Percentiles rank a stretch among this genome's conserved stretches.
phyloP scores from a whole-genome alignment of 2,888 invertebrate species.

The Heliconius charithonia region DNA sequence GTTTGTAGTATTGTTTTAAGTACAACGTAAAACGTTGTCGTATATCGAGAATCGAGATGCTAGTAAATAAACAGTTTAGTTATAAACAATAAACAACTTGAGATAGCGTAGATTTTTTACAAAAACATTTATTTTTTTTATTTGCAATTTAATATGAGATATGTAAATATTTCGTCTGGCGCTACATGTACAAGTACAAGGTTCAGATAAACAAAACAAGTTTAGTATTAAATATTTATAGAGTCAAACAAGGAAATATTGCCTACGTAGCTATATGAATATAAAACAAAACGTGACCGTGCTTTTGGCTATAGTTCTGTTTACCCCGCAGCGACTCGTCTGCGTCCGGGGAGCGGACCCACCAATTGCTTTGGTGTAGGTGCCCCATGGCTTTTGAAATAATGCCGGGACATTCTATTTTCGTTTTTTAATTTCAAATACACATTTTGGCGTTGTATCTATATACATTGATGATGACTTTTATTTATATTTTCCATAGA shows the following conservation, averaged over 20 bases:
- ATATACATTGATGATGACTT: neutral
- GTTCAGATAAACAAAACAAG: neutral
- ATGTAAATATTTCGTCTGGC: neutral
- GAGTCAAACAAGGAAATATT: conserved; percentile 11
- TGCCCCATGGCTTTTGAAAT: conserved; percentile 39
- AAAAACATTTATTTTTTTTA: neutral
- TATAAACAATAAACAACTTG: neutral
- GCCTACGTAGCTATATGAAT: conserved; percentile 17
- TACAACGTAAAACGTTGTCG: too few relatives aligned
- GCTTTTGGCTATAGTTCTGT: conserved; percentile 42
- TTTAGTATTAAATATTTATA: conserved; percentile 15
- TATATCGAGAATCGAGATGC: neutral
- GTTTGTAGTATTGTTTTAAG: too few relatives aligned
- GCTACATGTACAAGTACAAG: neutral
- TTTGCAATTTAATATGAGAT: neutral
- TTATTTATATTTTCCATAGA: too few relatives aligned
- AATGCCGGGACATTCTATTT: conserved; percentile 10
- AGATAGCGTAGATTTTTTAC: neutral
- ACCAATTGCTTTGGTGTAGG: conserved; percentile 51
- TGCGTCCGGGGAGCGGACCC: conserved; percentile 51
- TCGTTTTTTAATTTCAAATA: neutral
- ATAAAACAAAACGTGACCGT: conserved; percentile 41
- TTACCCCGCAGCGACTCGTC: conserved; percentile 47
- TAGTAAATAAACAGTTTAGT: neutral
- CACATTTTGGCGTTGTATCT: too few relatives aligned